phyloP scores from a whole-genome alignment of 2,797 vertebrate species.

The Cercopithecus neglectus region DNA sequence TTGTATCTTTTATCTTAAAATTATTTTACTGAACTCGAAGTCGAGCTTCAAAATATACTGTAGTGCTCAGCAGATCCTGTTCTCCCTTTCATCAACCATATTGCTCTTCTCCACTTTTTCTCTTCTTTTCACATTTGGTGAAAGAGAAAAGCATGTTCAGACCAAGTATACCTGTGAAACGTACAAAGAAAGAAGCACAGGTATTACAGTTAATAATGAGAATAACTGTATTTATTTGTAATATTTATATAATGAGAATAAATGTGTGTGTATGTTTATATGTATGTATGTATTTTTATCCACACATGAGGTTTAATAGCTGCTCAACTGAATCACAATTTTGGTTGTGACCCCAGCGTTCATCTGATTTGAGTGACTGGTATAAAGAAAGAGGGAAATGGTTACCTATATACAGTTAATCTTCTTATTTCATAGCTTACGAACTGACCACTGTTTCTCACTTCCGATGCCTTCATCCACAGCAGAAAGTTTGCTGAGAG shows the following conservation, averaged over 20 bases:
- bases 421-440: not conserved
- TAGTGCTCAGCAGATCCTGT: not conserved
- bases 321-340: not conserved
- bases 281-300: not conserved
- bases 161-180: not conserved
- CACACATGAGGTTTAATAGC: not conserved
- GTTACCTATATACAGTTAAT: not conserved
- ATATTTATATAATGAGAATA: not conserved
- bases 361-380: not conserved
- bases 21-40: not conserved
- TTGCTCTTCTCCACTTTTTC: not conserved
- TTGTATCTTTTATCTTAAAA: not conserved
- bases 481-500: not conserved
- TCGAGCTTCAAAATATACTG: not conserved
- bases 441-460: not conserved
- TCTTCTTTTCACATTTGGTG: not conserved
- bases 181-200: not conserved
- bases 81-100: not conserved
- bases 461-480: not conserved
- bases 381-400: not conserved
- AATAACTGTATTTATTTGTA: not conserved
- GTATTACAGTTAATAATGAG: not conserved
- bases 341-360: not conserved
- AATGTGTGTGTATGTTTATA: not conserved
- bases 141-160: not conserved